Evolutionary conservation across 2,888 invertebrate species (phyloP).

Genomic region (Neoitamus cyanurus): DNA sequence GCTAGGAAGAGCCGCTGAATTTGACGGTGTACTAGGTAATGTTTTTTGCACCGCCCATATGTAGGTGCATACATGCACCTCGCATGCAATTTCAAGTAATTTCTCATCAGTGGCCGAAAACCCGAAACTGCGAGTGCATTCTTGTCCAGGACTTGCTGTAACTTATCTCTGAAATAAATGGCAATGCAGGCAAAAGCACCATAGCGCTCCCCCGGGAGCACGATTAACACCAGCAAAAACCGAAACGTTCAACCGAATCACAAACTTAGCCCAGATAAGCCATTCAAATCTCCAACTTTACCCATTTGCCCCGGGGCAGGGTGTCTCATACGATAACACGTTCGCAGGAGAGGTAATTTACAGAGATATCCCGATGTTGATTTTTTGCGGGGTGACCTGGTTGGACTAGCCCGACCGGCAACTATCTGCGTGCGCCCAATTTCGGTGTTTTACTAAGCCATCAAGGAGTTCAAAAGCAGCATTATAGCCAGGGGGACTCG

Average conservation of each 20-base stretch:
- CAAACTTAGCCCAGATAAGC: conserved; percentile 1
- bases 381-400: neutral
- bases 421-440: neutral
- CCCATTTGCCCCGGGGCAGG: neutral
- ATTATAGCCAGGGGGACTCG: neutral
- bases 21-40: neutral
- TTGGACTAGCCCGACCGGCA: neutral
- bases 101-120: no score
- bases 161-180: neutral
- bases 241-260: neutral
- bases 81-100: neutral
- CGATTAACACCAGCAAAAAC: neutral
- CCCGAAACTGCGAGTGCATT: neutral
- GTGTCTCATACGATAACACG: neutral
- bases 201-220: neutral
- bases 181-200: neutral
- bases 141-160: no score
- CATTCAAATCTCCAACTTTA: neutral
- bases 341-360: neutral
- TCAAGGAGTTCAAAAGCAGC: neutral
- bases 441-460: neutral
- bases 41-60: neutral
- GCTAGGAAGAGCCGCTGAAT: neutral
- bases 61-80: no score
- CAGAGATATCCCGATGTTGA: neutral